phyloP scores from a whole-genome alignment of 1,140 invertebrate genomes.

The Drosophila lacertosa region DNA sequence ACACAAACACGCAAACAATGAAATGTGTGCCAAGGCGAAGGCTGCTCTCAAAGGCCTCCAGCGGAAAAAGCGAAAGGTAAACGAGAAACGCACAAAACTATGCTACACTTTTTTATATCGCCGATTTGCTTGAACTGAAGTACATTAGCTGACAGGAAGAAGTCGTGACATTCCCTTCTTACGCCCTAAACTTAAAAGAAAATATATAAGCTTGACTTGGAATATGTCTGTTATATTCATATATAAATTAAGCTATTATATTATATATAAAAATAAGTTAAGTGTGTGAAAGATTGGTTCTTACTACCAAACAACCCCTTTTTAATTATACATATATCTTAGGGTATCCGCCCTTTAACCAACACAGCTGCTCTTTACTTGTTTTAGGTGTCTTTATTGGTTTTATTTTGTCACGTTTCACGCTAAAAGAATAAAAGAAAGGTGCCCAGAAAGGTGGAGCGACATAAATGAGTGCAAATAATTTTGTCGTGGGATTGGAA shows the following conservation, averaged over 20 bases:
- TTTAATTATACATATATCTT: background rate
- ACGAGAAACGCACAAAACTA: conserved; percentile 42
- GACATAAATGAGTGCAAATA: conserved; percentile 50
- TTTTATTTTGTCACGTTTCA: conserved; percentile 76
- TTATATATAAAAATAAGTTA: too few relatives aligned
- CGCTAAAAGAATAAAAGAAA: conserved; percentile 30
- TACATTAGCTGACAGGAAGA: background rate
- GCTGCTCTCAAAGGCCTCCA: conserved; percentile 45
- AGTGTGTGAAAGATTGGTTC: background rate
- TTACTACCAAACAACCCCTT: too few relatives aligned
- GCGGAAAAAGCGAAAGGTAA: conserved; percentile 43
- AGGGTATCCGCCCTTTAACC: background rate
- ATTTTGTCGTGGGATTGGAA: conserved; percentile 45
- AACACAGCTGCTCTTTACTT: background rate
- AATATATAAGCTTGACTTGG: too few relatives aligned
- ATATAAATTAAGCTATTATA: too few relatives aligned
- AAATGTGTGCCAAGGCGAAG: conserved; percentile 81
- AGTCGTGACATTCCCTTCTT: background rate
- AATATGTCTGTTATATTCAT: too few relatives aligned
- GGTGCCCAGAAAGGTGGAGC: background rate
- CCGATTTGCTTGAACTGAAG: background rate
- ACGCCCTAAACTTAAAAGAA: background rate
- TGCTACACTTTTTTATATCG: conserved; percentile 35
- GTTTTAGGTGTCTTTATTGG: conserved; percentile 40
- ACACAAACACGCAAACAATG: conserved; percentile 18